Evolutionary conservation across 2,888 invertebrate species (phyloP).

Genomic region (Caenorhabditis virilis): DNA sequence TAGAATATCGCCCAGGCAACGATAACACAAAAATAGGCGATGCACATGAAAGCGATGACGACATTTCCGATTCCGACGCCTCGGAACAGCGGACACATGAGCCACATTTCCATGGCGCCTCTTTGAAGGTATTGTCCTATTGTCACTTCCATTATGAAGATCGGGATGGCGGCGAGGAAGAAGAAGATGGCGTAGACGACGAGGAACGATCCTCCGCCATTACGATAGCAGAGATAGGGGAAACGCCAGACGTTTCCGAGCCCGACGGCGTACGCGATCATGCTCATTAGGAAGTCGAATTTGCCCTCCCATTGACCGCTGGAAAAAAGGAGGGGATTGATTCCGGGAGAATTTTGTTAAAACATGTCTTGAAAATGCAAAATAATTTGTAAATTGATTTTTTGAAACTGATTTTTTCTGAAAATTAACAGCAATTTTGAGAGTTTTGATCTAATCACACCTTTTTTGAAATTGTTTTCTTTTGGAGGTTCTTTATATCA

Average conservation of each 20-base stretch:
- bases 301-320: conserved; percentile 65
- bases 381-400: too few relatives aligned
- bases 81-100: conserved; percentile 66
- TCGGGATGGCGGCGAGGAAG: conserved; percentile 66
- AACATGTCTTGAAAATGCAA: too few relatives aligned
- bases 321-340: conserved; percentile 4
- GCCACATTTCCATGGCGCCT: conserved; percentile 69
- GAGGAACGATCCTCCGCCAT: conserved; percentile 68
- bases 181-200: conserved; percentile 67
- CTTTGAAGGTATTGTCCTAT: conserved; percentile 68
- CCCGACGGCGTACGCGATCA: conserved; percentile 69
- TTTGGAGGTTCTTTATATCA: too few relatives aligned
- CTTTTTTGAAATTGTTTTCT: too few relatives aligned
- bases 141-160: conserved; percentile 67
- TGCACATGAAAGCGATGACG: conserved; percentile 68
- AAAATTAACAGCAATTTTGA: too few relatives aligned
- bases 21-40: conserved; percentile 68
- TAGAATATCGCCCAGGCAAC: conserved; percentile 69
- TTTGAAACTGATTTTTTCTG: too few relatives aligned
- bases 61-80: conserved; percentile 69
- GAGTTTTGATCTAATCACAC: too few relatives aligned
- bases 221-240: conserved; percentile 68
- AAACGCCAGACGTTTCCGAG: conserved; percentile 69
- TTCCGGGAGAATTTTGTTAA: too few relatives aligned
- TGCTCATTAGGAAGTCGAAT: conserved; percentile 67